phyloP scores from a whole-genome alignment of 2,888 invertebrate genomes.

The Tridacna crocea region DNA sequence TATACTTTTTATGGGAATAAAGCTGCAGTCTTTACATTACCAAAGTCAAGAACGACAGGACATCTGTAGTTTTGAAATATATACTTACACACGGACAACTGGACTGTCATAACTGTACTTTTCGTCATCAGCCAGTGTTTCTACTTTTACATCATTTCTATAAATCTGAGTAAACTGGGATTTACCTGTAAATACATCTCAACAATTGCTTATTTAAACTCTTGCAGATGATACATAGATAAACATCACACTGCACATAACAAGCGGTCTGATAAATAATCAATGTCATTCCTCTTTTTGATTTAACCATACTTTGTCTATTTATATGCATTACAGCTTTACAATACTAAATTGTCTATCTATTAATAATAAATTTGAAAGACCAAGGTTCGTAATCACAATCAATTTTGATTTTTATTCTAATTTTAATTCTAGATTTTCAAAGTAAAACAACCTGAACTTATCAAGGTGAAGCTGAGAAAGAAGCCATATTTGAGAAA shows the following conservation, averaged over 20 bases:
- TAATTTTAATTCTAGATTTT: too few species aligned
- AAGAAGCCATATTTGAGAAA: too few species aligned
- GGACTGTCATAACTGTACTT: slow-evolving; percentile 58
- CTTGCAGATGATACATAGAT: not conserved
- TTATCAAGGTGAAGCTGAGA: too few species aligned
- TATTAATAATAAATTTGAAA: not conserved
- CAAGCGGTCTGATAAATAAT: not conserved
- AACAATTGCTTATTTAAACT: not conserved
- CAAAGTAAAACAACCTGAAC: too few species aligned
- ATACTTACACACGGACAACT: slow-evolving; percentile 41
- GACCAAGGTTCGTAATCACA: too few species aligned
- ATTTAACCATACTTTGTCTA: too few species aligned
- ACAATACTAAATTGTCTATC: not conserved
- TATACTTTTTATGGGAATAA: too few species aligned
- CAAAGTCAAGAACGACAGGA: too few species aligned
- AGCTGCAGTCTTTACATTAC: too few species aligned
- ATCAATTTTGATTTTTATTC: too few species aligned
- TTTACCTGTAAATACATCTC: slow-evolving; percentile 30
- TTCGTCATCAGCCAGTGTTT: slow-evolving; percentile 44
- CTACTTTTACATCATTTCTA: slow-evolving; percentile 44
- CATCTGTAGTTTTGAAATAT: not conserved
- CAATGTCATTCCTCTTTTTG: not conserved
- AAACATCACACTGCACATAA: not conserved
- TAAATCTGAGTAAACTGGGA: slow-evolving; percentile 44
- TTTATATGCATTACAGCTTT: too few species aligned